Evolutionary conservation across 2,797 vertebrate genomes (phyloP).

Genomic region (Sciurus vulgaris): DNA sequence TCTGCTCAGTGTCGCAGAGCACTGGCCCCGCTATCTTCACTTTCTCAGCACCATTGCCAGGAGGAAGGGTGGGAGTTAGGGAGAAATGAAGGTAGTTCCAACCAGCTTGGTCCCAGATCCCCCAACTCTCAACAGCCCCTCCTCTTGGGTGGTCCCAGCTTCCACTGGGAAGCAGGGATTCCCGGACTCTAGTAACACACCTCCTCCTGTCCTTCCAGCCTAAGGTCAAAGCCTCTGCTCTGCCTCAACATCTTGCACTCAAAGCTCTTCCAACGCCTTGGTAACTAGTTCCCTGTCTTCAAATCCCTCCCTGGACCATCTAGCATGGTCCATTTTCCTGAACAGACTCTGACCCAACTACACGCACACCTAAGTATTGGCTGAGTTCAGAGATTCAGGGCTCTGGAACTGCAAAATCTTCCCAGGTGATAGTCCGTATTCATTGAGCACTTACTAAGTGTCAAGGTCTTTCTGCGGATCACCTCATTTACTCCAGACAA

Average conservation of each 20-base stretch:
- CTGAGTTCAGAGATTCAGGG: neutral
- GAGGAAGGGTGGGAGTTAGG: neutral
- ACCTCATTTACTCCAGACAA: neutral
- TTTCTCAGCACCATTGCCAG: neutral
- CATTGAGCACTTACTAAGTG: neutral
- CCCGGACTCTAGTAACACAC: neutral
- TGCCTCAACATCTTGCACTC: neutral
- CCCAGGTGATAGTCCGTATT: neutral
- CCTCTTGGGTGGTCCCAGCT: neutral
- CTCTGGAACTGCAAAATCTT: neutral
- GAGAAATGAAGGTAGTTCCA: neutral
- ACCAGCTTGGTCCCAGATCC: neutral
- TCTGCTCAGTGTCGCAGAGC: neutral
- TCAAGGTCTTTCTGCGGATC: neutral
- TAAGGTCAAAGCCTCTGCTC: neutral
- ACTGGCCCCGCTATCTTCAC: neutral
- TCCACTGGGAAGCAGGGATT: neutral
- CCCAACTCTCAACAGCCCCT: neutral
- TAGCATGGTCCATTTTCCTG: neutral
- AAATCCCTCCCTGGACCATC: neutral
- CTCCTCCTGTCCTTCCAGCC: neutral
- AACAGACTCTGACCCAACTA: neutral
- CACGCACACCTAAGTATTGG: neutral
- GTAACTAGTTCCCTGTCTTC: neutral
- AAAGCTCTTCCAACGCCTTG: neutral